Evolutionary conservation across 2,888 invertebrate genomes (phyloP).

Genomic region (Cacoxenus indagator): DNA sequence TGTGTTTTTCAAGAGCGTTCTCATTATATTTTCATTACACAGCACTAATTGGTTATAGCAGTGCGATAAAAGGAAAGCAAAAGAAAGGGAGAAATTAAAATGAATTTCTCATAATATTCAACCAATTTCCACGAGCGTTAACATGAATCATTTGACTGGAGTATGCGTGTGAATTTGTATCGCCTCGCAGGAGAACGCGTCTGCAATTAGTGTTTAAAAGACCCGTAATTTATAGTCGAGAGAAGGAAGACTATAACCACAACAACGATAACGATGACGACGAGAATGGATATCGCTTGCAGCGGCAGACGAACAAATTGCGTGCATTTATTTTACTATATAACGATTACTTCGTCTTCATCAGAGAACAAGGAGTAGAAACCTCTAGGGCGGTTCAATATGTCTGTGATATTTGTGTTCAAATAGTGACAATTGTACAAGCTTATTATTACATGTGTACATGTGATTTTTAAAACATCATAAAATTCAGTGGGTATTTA

Average conservation of each 20-base stretch:
- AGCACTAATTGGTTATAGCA: not conserved
- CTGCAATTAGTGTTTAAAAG: not conserved
- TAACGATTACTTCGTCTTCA: not conserved
- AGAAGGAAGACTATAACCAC: not conserved
- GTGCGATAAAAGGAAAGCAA: not conserved
- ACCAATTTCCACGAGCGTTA: constrained; percentile 3
- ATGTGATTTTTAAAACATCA: too few relatives aligned
- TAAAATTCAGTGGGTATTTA: too few relatives aligned
- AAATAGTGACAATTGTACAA: too few relatives aligned
- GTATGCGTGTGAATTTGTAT: not conserved
- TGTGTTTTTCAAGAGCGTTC: too few relatives aligned
- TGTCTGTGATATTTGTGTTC: too few relatives aligned
- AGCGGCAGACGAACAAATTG: not conserved
- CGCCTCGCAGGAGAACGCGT: not conserved
- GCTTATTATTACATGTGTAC: too few relatives aligned
- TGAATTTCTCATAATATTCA: not conserved
- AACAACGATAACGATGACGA: not conserved
- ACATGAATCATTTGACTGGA: constrained; percentile 3
- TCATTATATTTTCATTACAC: not conserved
- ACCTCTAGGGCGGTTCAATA: too few relatives aligned
- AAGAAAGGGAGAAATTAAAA: not conserved
- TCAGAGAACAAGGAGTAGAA: not conserved
- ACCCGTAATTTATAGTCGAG: not conserved
- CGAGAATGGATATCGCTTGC: not conserved
- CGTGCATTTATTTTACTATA: not conserved